These are phyloP conservation scores for Sebastes schlegelii DNA, from an alignment of 2,113 vertebrate species.

Conservation along the genomic window DNA sequence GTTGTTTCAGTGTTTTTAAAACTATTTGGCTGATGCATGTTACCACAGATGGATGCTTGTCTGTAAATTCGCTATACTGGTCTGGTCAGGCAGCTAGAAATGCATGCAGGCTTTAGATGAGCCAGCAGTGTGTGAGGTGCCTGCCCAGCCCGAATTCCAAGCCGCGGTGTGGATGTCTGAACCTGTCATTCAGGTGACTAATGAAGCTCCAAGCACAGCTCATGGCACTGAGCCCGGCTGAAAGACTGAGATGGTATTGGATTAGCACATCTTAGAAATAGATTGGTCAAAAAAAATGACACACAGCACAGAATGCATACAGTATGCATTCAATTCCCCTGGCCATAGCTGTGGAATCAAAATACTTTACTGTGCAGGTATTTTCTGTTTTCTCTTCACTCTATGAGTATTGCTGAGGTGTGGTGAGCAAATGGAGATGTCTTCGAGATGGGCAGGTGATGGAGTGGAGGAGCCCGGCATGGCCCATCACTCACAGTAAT, in stretches of 20 bases:
- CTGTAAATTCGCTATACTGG: constrained; percentile 12
- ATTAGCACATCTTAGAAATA: constrained; percentile 20
- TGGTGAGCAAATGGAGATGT: constrained; percentile 75
- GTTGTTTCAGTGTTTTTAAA: no score
- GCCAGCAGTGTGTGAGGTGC: constrained; percentile 18
- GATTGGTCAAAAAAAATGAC: not conserved
- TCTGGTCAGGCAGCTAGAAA: constrained; percentile 21
- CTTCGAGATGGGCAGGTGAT: constrained; percentile 66
- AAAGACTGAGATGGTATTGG: constrained; percentile 33
- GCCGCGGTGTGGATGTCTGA: constrained; percentile 6
- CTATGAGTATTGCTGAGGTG: constrained; percentile 38
- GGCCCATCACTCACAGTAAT: constrained; percentile 77
- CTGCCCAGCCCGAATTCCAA: constrained; percentile 12
- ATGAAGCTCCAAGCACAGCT: constrained; percentile 39
- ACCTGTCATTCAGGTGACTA: constrained; percentile 50
- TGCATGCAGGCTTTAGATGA: constrained; percentile 16
- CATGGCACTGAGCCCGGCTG: not conserved
- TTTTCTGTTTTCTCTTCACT: constrained; percentile 28
- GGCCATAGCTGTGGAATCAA: not conserved
- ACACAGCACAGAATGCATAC: not conserved
- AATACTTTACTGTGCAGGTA: constrained; percentile 16
- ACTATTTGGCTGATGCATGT: no score
- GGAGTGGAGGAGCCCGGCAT: constrained; percentile 50
- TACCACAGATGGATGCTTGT: not conserved
- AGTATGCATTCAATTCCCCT: not conserved